Base-by-base conservation (phyloP, 2,888 invertebrate species). In the Ormyrus rosae region DNA sequence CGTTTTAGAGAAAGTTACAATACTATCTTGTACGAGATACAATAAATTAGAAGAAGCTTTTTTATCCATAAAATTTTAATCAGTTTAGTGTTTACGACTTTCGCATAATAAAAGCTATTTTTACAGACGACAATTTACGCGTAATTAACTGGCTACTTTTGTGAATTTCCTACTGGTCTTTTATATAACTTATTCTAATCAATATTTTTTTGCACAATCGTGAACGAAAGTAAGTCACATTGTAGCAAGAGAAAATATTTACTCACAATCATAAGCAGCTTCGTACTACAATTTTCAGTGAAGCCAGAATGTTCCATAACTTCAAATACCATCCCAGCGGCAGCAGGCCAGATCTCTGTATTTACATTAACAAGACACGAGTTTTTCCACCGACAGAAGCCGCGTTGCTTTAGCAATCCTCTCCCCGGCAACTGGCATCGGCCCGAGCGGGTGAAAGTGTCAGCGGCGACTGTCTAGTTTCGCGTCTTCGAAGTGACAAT, bases 381-480 rank as follows among this genome's bases (percentile, higher is more conserved):
- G 34, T 34, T 34, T 34, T 34, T 34, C 34, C 34, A 34, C 34
- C 34, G 34, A 34, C 34, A 4, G 34, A 4, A 34, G 34, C 34
- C 34, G 34, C 34, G 34, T 4, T 4, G 34, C 34, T 34, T 34
- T 34, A 34, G 34, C 34, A 34, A 34, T 34, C 19, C 19, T 19
- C 19, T 19, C 19, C 19, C 2, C 19, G 19, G 19, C 19, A 19
- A 19, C 19, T 19, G 19, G 19, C 19, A 19, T 19, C 19, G 19
- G 13, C 13, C 34, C 34, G 85, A 86, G 8, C 86, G 81, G 85
- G 79, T 84, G 86, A 89, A 88, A 87, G 88, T 87, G 88, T 88
- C 87, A 85, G 86, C 86, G 86, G 86, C 87, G 86, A 89, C 89
- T 89, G 89, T 64, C 75, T n/a, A 3, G 65, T 63, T 6, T 74